Base-by-base conservation (phyloP, 1,140 invertebrate genomes). In the Prorops nasuta region DNA sequence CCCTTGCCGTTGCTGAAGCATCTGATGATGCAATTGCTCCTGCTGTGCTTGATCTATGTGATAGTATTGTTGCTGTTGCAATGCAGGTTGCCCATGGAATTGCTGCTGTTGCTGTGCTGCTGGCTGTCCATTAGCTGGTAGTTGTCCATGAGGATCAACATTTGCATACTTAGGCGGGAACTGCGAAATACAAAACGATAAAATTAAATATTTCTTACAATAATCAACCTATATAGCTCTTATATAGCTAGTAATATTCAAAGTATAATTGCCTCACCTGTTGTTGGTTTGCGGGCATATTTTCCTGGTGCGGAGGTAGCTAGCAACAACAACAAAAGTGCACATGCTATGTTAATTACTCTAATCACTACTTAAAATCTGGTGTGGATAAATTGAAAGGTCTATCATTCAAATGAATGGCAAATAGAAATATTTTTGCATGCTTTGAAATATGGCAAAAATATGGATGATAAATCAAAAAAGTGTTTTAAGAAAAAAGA, bases 321-420 rank as follows among this genome's bases (percentile, higher is more conserved):
- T 72, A 64, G 46, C 49, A 60, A 65, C 51, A 56, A 49, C 47
- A 62, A 63, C 38, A 64, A 56, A 70, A 61, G 55, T 70, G 67
- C 64, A 72, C 51, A 73, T 66, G 60, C 64, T 56, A 60, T 51
- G 45, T 63, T 58, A 54, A 63, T 66, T 53, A 63, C 44, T 51
- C 56, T 63, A 66, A 56, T 50, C 44, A 54, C 54, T 59, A 55
- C 45, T 38, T 42, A 41, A 39, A 43, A 6, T 28, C 24, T 28
- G 10, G 17, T 40, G 14, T 14, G 36, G n/a, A n/a, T n/a, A 18
- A 28, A 21, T 3, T 15, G 32, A 31, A 40, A 8, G 18, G 28
- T 12, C 16, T n/a, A 1, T 41, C 4, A 41, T 22, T 18, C 22
- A 21, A 6, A 19, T 28, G 10, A 28, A 28, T 6, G 4, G 24